Evolutionary conservation across 2,888 invertebrate genomes (phyloP), one percentile per base, ranked within the genome.

Genomic region (Celastrina argiolus): DNA sequence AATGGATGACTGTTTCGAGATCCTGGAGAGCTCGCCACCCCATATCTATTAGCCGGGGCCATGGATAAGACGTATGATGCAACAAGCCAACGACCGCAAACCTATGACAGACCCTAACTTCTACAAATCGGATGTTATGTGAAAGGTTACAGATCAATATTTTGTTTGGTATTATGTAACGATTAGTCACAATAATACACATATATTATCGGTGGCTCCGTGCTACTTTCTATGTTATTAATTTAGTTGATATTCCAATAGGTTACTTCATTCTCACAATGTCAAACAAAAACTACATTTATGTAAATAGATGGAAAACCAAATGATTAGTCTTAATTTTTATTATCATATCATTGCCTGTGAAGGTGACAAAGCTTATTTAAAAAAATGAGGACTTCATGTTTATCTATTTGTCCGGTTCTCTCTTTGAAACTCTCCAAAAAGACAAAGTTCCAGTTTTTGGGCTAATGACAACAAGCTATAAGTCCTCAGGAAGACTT

Each of bases 31-130:
- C 1, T 12, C 12, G 12, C 10, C 51, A 12, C 22, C 31, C 5
- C 31, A 7, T 31, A 5, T 31, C 31, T 31, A 12, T 22, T 51
- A 51, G 22, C 26, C 22, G 51, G 22, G 18, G 22, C 51, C 12
- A 12, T 26, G 5, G 22, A 51, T 12, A 12, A 22, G 22, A 22
- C 8, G 2, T 22, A 51, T 51, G 51, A 90, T 82, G 88, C 81
- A 88, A 89, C 78, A 73, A 79, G 87, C 78, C 85, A 85, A 79
- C 77, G 87, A 85, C 86, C 88, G 79, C 78, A 83, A 74, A 58
- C 36, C 39, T 31, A 64, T 42, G 59, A 63, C 42, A 80, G 76
- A 74, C 76, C 77, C 76, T 79, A 74, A 71, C 76, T 76, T 72
- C 74, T 76, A 75, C 71, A 72, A 71, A 76, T 80, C 75, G 78